Conservation (phyloP, 2,888 invertebrate genomes). For the Drosophila histrio region DNA sequence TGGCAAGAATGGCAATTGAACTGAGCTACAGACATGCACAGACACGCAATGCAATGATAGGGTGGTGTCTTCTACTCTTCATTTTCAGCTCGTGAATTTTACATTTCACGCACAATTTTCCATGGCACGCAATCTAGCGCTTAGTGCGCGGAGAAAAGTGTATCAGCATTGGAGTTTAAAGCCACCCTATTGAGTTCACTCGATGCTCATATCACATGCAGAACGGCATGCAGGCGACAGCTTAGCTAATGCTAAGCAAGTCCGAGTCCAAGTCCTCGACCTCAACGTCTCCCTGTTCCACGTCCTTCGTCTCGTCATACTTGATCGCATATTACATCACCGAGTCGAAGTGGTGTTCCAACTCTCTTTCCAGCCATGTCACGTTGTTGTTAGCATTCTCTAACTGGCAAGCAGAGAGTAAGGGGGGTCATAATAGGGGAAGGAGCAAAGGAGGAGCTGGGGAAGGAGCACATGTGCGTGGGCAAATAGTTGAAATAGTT, state of each 20-base stretch:
- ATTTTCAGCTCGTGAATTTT: slow-evolving; percentile 59
- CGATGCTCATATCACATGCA: slow-evolving; percentile 72
- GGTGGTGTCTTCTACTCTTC: slow-evolving; percentile 10
- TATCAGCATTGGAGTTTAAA: slow-evolving; percentile 22
- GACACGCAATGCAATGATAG: slow-evolving; percentile 63
- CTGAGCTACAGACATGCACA: slow-evolving; percentile 27
- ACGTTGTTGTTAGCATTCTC: slow-evolving; percentile 72
- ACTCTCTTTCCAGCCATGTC: slow-evolving; percentile 65
- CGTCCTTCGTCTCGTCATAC: slow-evolving; percentile 29
- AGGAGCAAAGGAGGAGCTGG: not conserved
- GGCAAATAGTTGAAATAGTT: slow-evolving; percentile 77
- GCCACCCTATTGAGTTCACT: slow-evolving; percentile 12
- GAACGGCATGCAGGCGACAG: slow-evolving; percentile 69
- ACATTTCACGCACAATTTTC: slow-evolving; percentile 82
- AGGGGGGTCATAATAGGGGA: no score
- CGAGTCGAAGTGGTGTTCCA: slow-evolving; percentile 3
- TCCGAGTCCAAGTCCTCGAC: slow-evolving; percentile 28
- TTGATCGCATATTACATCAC: slow-evolving; percentile 72
- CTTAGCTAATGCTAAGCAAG: slow-evolving; percentile 70
- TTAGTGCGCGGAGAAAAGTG: slow-evolving; percentile 52
- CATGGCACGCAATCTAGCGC: slow-evolving; percentile 79
- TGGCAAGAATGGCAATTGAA: slow-evolving; percentile 30
- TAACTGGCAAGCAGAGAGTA: slow-evolving; percentile 1
- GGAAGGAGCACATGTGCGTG: slow-evolving; percentile 67
- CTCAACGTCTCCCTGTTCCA: not conserved